phyloP scores from a whole-genome alignment of 2,113 vertebrate genomes.

The Semicossyphus pulcher region DNA sequence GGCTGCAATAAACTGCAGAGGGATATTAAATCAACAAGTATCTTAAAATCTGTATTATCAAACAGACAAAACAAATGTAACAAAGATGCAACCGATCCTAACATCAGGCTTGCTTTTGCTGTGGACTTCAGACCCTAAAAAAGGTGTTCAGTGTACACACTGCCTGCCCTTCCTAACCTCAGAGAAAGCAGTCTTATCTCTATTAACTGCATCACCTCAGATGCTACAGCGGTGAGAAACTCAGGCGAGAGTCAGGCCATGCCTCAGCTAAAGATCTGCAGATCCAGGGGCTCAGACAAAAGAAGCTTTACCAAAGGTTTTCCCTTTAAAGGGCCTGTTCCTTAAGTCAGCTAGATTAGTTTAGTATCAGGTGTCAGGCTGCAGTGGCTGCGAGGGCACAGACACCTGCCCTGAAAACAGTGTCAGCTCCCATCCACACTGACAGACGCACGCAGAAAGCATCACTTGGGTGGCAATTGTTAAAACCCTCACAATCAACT shows the following conservation, averaged over 20 bases:
- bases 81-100: not conserved
- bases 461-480: constrained; percentile 50
- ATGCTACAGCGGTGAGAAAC: constrained; percentile 15
- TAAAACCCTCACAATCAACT: constrained; percentile 27
- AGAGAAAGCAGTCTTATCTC: constrained; percentile 3
- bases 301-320: constrained; percentile 72
- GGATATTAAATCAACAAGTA: not conserved
- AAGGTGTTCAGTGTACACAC: not conserved
- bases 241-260: constrained; percentile 16
- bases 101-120: not conserved
- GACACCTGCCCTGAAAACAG: constrained; percentile 72
- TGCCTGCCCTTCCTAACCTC: not conserved
- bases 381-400: constrained; percentile 52
- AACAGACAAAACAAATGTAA: too few species aligned
- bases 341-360: constrained; percentile 79
- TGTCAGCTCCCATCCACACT: constrained; percentile 42
- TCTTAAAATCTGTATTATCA: not conserved
- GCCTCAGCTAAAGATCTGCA: constrained; percentile 45
- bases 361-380: constrained; percentile 78
- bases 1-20: not conserved
- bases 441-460: constrained; percentile 52
- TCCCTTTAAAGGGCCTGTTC: constrained; percentile 70
- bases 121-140: not conserved
- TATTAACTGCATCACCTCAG: constrained; percentile 24
- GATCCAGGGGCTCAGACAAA: constrained; percentile 77